Base-by-base conservation (phyloP, 1,140 invertebrate species). In the Cyphomyrmex costatus region DNA sequence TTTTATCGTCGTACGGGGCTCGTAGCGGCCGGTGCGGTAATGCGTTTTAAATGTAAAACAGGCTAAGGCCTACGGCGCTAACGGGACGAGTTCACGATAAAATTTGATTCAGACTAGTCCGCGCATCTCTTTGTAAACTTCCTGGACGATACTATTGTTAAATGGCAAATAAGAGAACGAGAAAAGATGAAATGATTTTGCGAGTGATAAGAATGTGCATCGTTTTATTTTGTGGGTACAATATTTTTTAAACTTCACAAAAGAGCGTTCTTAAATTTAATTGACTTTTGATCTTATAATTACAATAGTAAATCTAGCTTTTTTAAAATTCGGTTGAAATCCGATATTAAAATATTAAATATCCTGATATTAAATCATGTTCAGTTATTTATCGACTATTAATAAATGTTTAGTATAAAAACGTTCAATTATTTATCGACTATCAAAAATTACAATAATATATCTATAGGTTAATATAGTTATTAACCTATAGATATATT, bases 11-110 rank as follows among this genome's bases (percentile, higher is more conserved):
- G 88, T 86, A 74, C 86, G 88, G 92, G 92, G 94, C 94, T 94
- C 92, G 91, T 91, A 92, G 83, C 90, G 92, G 91, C 90, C 92
- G 89, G 88, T 88, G 88, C 85, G 92, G 92, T 95, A 94, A 95
- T 95, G 94, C 94, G 92, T 95, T 95, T 95, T 95, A 95, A 94
- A 95, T 95, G 94, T 95, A 95, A 95, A 95, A 93, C 93, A 94
- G 94, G 89, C 93, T 90, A 92, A 94, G 93, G 94, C 93, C 94
- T 94, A 94, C 91, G 92, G 92, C 89, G 89, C 36, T 92, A 93
- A 91, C 92, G 91, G 89, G 87, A 93, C 91, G 88, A 91, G 88
- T 56, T 86, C 88, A 86, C 92, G 92, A 95, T 94, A 93, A 94
- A 95, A 95, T 95, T 95, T 94, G 92, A 94, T 94, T 94, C 93